phyloP scores from a whole-genome alignment of 1,140 invertebrate genomes.

The Listronotus bonariensis region DNA sequence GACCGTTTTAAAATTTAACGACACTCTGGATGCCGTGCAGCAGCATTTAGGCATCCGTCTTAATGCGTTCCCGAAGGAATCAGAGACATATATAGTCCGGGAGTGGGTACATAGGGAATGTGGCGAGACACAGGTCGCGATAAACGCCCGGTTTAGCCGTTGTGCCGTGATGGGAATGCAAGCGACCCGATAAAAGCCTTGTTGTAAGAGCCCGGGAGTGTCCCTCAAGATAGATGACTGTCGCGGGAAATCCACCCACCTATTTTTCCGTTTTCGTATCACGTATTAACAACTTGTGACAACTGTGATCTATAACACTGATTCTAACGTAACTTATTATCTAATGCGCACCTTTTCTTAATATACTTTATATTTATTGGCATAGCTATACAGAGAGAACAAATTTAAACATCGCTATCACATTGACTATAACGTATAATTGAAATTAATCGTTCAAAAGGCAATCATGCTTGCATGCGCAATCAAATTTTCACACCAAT shows the following conservation, averaged over 20 bases:
- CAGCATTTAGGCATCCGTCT: constrained; percentile 42
- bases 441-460: no score
- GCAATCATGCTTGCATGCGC: no score
- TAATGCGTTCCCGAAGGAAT: constrained; percentile 44
- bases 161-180: constrained; percentile 55
- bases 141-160: constrained; percentile 48
- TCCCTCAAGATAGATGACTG: constrained; percentile 55
- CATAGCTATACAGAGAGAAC: no score
- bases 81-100: constrained; percentile 43
- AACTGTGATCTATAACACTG: constrained; percentile 57
- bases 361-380: no score
- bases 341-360: constrained; percentile 1
- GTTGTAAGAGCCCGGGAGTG: constrained; percentile 53
- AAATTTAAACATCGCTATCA: no score
- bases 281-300: constrained; percentile 56
- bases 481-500: no score
- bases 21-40: constrained; percentile 25
- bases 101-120: constrained; percentile 36
- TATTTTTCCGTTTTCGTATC: constrained; percentile 48
- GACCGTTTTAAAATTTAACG: constrained; percentile 39
- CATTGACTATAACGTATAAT: no score
- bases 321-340: constrained; percentile 41
- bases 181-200: constrained; percentile 51
- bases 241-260: constrained; percentile 55
- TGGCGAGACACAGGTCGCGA: constrained; percentile 50